These are phyloP conservation scores for Drosophila arawakana DNA, from an alignment of 1,140 invertebrate species.

Conservation along the genomic window DNA sequence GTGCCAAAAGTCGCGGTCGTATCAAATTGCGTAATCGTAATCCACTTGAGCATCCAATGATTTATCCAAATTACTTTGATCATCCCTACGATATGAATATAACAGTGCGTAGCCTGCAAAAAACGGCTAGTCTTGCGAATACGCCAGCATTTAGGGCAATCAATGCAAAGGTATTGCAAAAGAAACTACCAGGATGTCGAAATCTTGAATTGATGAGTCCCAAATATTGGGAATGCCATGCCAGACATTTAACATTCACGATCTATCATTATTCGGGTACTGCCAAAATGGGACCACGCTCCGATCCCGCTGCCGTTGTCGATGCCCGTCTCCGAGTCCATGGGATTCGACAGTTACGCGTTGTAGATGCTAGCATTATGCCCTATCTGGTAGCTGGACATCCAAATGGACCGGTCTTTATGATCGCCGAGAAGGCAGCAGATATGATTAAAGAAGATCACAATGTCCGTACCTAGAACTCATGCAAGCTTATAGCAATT, in stretches of 20 bases:
- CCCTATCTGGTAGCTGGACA: slow-evolving; percentile 86
- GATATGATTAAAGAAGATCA: slow-evolving; percentile 87
- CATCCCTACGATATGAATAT: slow-evolving; percentile 87
- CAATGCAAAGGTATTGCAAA: slow-evolving; percentile 86
- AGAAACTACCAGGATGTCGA: slow-evolving; percentile 87
- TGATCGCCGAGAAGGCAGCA: slow-evolving; percentile 90
- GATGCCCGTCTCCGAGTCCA: slow-evolving; percentile 89
- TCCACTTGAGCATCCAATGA: slow-evolving; percentile 90
- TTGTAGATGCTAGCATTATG: slow-evolving; percentile 91
- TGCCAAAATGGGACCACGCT: slow-evolving; percentile 92
- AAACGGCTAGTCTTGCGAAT: slow-evolving; percentile 86
- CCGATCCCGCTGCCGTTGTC: slow-evolving; percentile 89
- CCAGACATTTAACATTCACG: slow-evolving; percentile 88
- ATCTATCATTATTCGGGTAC: slow-evolving; percentile 93
- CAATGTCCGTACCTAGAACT: slow-evolving; percentile 43
- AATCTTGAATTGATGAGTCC: slow-evolving; percentile 87
- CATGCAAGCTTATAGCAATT: background rate
- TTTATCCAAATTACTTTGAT: slow-evolving; percentile 92
- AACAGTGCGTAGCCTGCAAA: slow-evolving; percentile 87
- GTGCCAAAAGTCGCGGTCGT: slow-evolving; percentile 90
- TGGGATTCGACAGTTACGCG: slow-evolving; percentile 88
- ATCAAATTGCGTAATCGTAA: slow-evolving; percentile 88
- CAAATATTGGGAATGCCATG: slow-evolving; percentile 90
- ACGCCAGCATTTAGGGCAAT: slow-evolving; percentile 87
- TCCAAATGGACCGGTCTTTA: slow-evolving; percentile 87